Evolutionary conservation across 2,113 vertebrate species (phyloP), one percentile per base, ranked within the genome.

Genomic region (Eupsittula cactorum): DNA sequence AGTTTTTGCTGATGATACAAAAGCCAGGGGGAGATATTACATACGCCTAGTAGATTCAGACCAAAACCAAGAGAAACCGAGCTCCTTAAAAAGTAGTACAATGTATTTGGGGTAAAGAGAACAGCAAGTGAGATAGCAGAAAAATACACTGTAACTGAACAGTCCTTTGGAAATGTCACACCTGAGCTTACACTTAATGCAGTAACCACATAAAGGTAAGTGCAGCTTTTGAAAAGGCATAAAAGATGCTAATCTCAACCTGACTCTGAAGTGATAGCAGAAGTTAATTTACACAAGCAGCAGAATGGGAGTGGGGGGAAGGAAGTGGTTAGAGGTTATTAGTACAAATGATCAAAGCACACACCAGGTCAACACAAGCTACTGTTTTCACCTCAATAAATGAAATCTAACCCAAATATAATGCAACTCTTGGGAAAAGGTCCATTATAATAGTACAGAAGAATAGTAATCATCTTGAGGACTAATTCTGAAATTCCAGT

Each of bases 311-410:
- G 82, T 68, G 16, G 70, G 86, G 74, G 67, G 67, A 74, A 95
- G 68, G 86, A 96, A 97, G 78, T 85, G 92, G 91, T 89, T 97
- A 95, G 86, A 92, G 86, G 91, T 96, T 96, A 93, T 93, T 92
- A 97, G 95, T 74, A 91, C 35, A 86, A 74, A 90, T 31, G 78
- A 96, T 93, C 86, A 90, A 93, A 96, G 89, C 89, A 74, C 70
- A 91, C 35, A 89, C 76, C 63, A 86, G 89, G 81, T 91, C 93
- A 95, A 94, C 69, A 82, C 25, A 89, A 91, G 67, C 39, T 82
- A 91, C 92, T 68, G 77, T 91, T 94, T 91, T 86, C 89, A 83
- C 71, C 68, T 93, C 55, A 50, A 55, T 63, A 97, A 95, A 70
- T 79, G 71, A 91, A 87, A 92, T 88, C 53, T 85, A 93, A 52